Evolutionary conservation across 1,140 invertebrate genomes (phyloP), one percentile per base, ranked within the genome.

Genomic region (Zophobas atratus): DNA sequence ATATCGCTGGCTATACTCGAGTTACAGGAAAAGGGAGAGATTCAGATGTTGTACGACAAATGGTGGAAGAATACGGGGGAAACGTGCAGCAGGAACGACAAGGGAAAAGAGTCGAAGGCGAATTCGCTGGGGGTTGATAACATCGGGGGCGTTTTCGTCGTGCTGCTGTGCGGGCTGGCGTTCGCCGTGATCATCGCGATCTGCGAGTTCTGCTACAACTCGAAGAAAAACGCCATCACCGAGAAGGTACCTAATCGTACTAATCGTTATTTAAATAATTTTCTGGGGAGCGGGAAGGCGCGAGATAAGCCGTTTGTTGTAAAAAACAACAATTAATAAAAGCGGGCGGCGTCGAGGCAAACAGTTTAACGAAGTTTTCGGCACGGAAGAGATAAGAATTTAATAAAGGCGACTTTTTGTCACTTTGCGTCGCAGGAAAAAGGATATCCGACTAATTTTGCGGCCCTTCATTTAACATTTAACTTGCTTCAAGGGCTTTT

Each of bases 51-150:
- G 49, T 98, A 98, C 86, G 96, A 97, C 86, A 98, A 97, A 88
- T 98, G 84, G 84, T 99, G 97, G 97, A 97, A 98, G 87, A 96
- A 97, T 84, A 95, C 95, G 0, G 96, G 95, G 0, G 95, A 97
- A 80, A 94, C 96, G 1, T 98, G 97, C 85, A 95, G 94, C 80
- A 89, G 95, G 77, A 95, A 96, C 81, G 95, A 98, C 51, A 96
- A 96, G 85, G 93, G 91, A 75, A 93, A 92, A 83, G 93, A 93
- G 82, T 92, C 90, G 55, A 94, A 94, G 85, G 94, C 94, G 0
- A 93, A 92, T 82, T 91, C 94, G 71, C 88, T 98, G 33, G 96
- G 95, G 2, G 93, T 98, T 56, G 94, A 95, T 80, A 98, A 98
- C 86, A 95, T 97, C 86, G 92, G 97, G 51, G 97, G 97, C 41